Conservation (phyloP, 2,888 invertebrate species). For the Automeris io region DNA sequence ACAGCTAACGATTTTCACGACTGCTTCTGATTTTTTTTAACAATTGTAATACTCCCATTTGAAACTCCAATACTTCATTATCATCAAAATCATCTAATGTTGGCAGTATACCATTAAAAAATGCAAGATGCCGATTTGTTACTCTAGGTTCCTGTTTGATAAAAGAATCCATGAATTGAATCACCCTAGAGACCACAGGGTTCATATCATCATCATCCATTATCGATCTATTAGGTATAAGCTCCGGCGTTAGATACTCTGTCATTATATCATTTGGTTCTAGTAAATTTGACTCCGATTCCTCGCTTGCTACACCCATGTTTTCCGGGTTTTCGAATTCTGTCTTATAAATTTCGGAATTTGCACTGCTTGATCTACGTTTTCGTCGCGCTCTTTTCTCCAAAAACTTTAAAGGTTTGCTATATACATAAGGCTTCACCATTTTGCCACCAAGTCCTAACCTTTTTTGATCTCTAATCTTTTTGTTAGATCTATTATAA, state of each 20-base stretch:
- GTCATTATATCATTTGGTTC: background rate
- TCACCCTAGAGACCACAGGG: background rate
- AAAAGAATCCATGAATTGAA: background rate
- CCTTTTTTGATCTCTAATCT: background rate
- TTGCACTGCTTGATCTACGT: background rate
- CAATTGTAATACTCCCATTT: slow-evolving; percentile 22
- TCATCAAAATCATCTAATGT: slow-evolving; percentile 20
- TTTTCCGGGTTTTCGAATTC: background rate
- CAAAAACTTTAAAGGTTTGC: background rate
- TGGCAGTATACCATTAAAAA: slow-evolving; percentile 21
- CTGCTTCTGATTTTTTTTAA: slow-evolving; percentile 17
- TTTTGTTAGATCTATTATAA: background rate
- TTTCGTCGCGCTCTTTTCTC: too few relatives aligned
- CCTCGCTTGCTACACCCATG: background rate
- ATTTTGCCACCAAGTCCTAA: background rate
- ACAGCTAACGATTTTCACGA: slow-evolving; percentile 13
- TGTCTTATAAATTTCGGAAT: background rate
- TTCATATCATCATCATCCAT: background rate
- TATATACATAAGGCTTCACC: background rate
- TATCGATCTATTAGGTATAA: background rate
- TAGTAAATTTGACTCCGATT: background rate
- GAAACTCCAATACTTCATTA: slow-evolving; percentile 23
- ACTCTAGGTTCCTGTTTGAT: slow-evolving; percentile 10
- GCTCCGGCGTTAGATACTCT: background rate
- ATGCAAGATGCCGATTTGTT: slow-evolving; percentile 17